A percentile compares a stretch with the other conserved stretches of the same genome.
Conservation (phyloP, 2,113 vertebrate genomes). For the Neolamprologus longior region DNA sequence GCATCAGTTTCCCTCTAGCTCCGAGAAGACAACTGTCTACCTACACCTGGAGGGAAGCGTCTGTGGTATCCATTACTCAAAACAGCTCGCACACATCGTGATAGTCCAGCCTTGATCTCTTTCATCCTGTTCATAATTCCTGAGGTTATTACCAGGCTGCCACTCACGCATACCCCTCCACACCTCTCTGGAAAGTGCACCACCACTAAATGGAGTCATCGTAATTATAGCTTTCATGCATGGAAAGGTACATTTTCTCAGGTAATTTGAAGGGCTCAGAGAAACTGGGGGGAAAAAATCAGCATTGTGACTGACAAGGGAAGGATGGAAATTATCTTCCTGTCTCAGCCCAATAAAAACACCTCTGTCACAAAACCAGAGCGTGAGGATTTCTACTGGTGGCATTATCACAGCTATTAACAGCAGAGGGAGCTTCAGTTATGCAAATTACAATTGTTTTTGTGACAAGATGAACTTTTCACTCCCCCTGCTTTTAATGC, state of each 20-base stretch:
- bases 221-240: conserved; percentile 72
- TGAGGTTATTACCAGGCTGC: conserved; percentile 52
- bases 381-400: background rate
- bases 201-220: conserved; percentile 54
- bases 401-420: conserved; percentile 48
- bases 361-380: background rate
- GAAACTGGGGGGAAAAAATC: background rate
- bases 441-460: conserved; percentile 49
- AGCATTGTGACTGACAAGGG: conserved; percentile 19
- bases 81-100: conserved; percentile 12
- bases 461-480: conserved; percentile 47
- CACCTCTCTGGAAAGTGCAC: conserved; percentile 22
- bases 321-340: conserved; percentile 19
- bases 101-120: conserved; percentile 44
- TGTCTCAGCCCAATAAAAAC: background rate
- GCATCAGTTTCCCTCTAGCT: background rate
- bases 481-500: conserved; percentile 31
- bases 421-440: conserved; percentile 52
- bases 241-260: conserved; percentile 61
- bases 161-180: conserved; percentile 1
- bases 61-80: conserved; percentile 32
- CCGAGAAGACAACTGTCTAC: conserved; percentile 5
- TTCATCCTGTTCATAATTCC: conserved; percentile 61
- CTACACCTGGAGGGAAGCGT: background rate
- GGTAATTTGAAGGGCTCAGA: conserved; percentile 56